Base-by-base conservation (phyloP, 2,797 vertebrate species). In the Chaetophractus vellerosus region DNA sequence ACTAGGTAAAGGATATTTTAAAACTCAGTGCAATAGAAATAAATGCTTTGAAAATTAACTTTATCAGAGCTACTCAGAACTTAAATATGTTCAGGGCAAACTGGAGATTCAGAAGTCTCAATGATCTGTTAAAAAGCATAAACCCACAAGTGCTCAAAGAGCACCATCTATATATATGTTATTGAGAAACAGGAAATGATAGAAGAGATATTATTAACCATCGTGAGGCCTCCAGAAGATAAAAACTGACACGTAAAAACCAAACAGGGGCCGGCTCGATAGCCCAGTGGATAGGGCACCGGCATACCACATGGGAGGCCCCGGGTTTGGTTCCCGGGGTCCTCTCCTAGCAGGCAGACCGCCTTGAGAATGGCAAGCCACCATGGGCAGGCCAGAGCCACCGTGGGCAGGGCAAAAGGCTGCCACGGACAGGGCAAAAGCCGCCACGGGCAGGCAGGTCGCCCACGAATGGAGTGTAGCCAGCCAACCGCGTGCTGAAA, bases 1-100 rank as follows among this genome's bases (percentile, higher is more conserved):
- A 45, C 26, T 28, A 36, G 36, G 31, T 36, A 80, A 59, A 64
- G 26, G 50, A 72, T 71, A 55, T 28, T 18, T 75, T 68, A 57
- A 90, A 90, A 61, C 10, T 81, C 48, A 36, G 63, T 68, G 41
- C 16, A 15, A 80, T 36, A 9, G 61, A 95, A 74, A 90, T 9
- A 82, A 93, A 88, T 14, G 41, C 38, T 84, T 86, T 81, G 66
- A 89, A 91, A 93, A 90, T 72, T 48, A 64, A 92, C 59, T 76
- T 84, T 72, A 90, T 96, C 90, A 95, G 84, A 96, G 41, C 66
- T 36, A 38, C 36, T 78, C 71, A 93, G 55, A 93, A 69, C 78
- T 81, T 12, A 88, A 95, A 93, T 68, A 83, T 9, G 6, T 84
- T 93, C 89, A 31, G 71, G 41, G 45, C 45, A 45, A 45, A 45